These are phyloP conservation scores for Exephanes ischioxanthus DNA, from an alignment of 2,888 invertebrate genomes.

Conservation along the genomic window DNA sequence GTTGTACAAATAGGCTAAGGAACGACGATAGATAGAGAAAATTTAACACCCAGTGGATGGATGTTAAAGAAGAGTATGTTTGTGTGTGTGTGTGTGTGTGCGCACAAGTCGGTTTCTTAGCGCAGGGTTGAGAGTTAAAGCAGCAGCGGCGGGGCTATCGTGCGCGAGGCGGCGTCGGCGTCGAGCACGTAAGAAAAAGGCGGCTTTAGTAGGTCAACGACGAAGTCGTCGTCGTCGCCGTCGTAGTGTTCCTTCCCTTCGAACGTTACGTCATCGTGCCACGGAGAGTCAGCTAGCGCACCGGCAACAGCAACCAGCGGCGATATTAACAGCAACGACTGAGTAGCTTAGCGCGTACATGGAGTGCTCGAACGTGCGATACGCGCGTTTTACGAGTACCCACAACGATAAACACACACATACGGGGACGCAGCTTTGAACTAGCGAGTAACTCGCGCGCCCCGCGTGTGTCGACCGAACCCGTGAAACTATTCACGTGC, in stretches of 20 bases:
- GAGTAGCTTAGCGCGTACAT: conserved; percentile 53
- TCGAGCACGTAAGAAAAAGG: conserved; percentile 57
- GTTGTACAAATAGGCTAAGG: conserved; percentile 44
- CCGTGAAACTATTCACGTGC: conserved; percentile 59
- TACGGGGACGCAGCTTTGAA: not conserved
- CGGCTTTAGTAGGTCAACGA: conserved; percentile 80
- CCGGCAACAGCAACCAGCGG: conserved; percentile 52
- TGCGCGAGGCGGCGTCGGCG: conserved; percentile 39
- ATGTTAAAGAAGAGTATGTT: conserved; percentile 23
- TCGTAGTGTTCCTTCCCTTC: conserved; percentile 76
- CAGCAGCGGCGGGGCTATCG: conserved; percentile 43
- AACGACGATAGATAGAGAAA: conserved; percentile 19
- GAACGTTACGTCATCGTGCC: conserved; percentile 76
- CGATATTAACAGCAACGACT: conserved; percentile 44
- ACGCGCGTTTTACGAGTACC: conserved; percentile 53
- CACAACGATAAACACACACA: conserved; percentile 9
- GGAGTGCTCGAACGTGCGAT: conserved; percentile 49
- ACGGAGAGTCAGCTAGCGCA: conserved; percentile 70
- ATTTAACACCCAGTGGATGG: conserved; percentile 6
- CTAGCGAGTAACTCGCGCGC: conserved; percentile 30
- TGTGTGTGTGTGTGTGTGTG: conserved; percentile 29
- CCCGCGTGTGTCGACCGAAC: conserved; percentile 45
- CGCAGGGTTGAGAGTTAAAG: conserved; percentile 39
- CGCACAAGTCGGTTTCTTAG: conserved; percentile 2
- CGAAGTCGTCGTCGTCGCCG: conserved; percentile 70